Evolutionary conservation across 2,113 vertebrate species (phyloP).

Genomic region (Formicarius rufipectus): DNA sequence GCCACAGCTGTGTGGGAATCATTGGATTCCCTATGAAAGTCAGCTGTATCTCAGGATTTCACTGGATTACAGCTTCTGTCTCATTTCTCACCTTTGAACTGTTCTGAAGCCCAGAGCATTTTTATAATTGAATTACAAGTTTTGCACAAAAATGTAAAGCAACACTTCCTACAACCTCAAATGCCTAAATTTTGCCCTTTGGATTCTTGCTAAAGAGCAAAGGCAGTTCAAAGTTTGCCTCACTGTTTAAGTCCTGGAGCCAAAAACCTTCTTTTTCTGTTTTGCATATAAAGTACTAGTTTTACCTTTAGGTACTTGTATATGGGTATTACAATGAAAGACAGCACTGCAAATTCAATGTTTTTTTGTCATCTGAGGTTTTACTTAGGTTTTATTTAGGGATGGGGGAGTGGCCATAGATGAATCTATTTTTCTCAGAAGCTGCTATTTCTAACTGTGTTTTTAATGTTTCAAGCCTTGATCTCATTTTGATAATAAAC

Average conservation of each 20-base stretch:
- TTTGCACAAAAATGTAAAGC: slow-evolving; percentile 5
- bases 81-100: slow-evolving; percentile 63
- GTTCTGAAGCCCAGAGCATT: slow-evolving; percentile 26
- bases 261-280: not conserved
- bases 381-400: not conserved
- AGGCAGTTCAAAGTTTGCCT: slow-evolving; percentile 13
- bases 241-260: slow-evolving; percentile 9
- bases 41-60: not conserved
- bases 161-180: slow-evolving; percentile 5
- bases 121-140: slow-evolving; percentile 21
- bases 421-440: not conserved
- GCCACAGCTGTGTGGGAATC: slow-evolving; percentile 61
- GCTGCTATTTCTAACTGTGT: not conserved
- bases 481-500: not conserved
- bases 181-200: not conserved
- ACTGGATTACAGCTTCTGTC: not conserved
- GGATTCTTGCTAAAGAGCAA: slow-evolving; percentile 31
- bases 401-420: not conserved
- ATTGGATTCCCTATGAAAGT: slow-evolving; percentile 40
- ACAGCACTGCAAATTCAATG: not conserved
- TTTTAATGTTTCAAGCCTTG: not conserved
- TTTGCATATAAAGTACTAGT: not conserved
- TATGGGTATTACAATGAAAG: not conserved
- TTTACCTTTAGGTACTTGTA: not conserved
- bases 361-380: not conserved